Evolutionary conservation across 1,140 invertebrate genomes (phyloP).

Genomic region (Trachymyrmex septentrionalis): DNA sequence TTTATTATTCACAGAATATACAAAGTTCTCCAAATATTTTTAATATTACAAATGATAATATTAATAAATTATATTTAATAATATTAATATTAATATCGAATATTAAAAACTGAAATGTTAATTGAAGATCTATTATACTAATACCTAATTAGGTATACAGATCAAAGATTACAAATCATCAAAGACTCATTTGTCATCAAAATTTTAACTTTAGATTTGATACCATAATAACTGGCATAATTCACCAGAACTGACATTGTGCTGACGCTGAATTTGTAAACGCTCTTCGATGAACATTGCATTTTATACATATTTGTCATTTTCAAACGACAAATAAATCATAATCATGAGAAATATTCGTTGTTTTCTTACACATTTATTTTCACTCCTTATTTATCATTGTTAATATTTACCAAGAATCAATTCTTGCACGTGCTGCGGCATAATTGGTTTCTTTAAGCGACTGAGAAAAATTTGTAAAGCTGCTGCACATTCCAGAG

Average conservation of each 20-base stretch:
- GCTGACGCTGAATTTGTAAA: slow-evolving; percentile 39
- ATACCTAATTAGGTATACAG: not conserved
- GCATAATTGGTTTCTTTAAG: slow-evolving; percentile 84
- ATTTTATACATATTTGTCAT: not conserved
- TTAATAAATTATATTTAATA: too few relatives aligned
- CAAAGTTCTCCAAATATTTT: not conserved
- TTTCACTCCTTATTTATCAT: slow-evolving; percentile 9
- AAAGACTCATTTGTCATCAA: not conserved
- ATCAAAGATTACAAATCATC: not conserved
- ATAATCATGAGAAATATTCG: not conserved
- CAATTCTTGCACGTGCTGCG: slow-evolving; percentile 83
- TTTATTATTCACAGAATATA: not conserved
- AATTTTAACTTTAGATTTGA: slow-evolving; percentile 15
- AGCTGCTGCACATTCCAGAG: slow-evolving; percentile 82
- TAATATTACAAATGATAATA: slow-evolving; percentile 30
- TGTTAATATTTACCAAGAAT: slow-evolving; percentile 81
- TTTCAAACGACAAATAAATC: slow-evolving; percentile 41
- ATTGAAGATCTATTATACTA: not conserved
- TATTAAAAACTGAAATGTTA: too few relatives aligned
- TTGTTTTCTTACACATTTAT: not conserved
- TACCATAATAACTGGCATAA: not conserved
- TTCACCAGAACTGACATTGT: slow-evolving; percentile 3
- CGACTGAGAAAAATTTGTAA: slow-evolving; percentile 82
- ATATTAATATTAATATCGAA: too few relatives aligned
- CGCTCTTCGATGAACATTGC: not conserved